Percentiles rank a stretch among this genome's conserved stretches.
Conservation (phyloP, 2,113 vertebrate genomes). For the Ranitomeya variabilis region DNA sequence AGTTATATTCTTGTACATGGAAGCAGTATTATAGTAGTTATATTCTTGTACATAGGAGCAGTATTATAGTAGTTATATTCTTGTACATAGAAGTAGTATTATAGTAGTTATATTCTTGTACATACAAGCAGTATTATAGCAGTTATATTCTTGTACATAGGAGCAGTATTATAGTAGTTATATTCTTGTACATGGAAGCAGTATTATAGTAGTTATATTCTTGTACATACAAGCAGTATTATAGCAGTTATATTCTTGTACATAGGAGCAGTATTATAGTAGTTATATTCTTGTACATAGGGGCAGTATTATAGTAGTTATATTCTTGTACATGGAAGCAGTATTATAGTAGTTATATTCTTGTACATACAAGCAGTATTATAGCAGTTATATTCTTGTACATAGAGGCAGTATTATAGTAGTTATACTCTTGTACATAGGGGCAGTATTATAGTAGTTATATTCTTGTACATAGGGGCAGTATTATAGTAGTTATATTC, state of each 20-base stretch:
- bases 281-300: not conserved
- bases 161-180: not conserved
- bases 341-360: not conserved
- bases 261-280: not conserved
- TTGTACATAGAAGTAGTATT: not conserved
- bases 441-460: not conserved
- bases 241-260: not conserved
- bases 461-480: not conserved
- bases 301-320: not conserved
- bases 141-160: not conserved
- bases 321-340: not conserved
- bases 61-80: not conserved
- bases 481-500: not conserved
- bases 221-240: not conserved
- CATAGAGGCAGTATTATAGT: not conserved
- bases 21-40: not conserved
- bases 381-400: not conserved
- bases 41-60: not conserved
- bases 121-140: not conserved
- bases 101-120: not conserved
- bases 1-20: not conserved
- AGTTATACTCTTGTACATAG: not conserved
- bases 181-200: not conserved
- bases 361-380: not conserved
- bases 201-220: not conserved